Percentiles rank a stretch among this genome's conserved stretches.
Conservation (phyloP, 2,888 invertebrate species). For the Lithosia quadra region DNA sequence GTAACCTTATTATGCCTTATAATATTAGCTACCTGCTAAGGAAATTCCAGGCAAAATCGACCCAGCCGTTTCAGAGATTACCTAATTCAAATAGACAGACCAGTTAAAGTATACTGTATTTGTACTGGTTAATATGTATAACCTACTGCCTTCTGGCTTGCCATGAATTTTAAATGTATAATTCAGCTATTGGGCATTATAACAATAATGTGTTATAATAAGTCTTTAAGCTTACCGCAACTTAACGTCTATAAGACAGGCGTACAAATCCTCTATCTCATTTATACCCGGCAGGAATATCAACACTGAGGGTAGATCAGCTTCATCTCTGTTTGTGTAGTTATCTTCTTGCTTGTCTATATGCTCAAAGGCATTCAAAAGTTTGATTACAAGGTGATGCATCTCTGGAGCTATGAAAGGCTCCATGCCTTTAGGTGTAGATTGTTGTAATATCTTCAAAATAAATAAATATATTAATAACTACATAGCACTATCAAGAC, state of each 20-base stretch:
- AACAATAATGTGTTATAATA: background rate
- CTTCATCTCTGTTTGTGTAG: constrained; percentile 58
- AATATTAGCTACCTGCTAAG: too few species aligned
- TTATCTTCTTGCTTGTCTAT: constrained; percentile 85
- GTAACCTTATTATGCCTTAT: too few species aligned
- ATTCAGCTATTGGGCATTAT: too few species aligned
- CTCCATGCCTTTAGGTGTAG: constrained; percentile 73
- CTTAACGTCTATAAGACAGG: constrained; percentile 62
- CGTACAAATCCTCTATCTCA: constrained; percentile 92
- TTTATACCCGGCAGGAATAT: constrained; percentile 96
- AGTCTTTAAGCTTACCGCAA: constrained; percentile 62
- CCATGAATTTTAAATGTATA: too few species aligned
- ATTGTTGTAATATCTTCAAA: constrained; percentile 76
- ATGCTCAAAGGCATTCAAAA: constrained; percentile 89
- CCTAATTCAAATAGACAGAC: too few species aligned
- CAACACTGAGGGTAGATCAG: constrained; percentile 89
- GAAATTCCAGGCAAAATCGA: too few species aligned
- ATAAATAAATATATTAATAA: background rate
- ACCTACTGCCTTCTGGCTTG: too few species aligned
- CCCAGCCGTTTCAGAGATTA: too few species aligned
- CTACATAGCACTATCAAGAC: background rate
- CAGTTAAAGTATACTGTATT: too few species aligned
- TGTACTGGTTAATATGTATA: too few species aligned
- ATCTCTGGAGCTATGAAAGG: constrained; percentile 88
- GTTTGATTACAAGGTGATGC: constrained; percentile 87